Conservation (phyloP, 2,113 vertebrate species). For the Macrotis lagotis region DNA sequence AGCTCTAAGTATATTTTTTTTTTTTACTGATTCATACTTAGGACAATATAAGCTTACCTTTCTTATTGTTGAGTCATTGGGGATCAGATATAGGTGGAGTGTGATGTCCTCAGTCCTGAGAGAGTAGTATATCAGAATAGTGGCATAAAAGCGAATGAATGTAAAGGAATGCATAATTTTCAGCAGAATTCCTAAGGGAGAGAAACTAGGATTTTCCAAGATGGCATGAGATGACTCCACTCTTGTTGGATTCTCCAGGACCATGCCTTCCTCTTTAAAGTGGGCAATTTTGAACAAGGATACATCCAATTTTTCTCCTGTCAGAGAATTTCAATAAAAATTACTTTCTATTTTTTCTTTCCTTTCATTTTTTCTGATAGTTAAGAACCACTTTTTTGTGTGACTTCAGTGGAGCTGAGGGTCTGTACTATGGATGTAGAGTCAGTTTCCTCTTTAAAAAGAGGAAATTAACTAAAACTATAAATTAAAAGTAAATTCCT, state of each 20-base stretch:
- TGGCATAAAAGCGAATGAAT: constrained; percentile 35
- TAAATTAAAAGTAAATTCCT: too few species aligned
- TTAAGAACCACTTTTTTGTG: too few species aligned
- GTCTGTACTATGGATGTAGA: too few species aligned
- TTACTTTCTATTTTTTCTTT: too few species aligned
- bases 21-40: too few species aligned
- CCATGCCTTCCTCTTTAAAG: constrained; percentile 54
- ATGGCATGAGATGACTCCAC: background rate
- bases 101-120: background rate
- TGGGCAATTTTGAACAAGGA: constrained; percentile 56
- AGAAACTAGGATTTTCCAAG: constrained; percentile 68
- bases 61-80: constrained; percentile 61
- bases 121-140: constrained; percentile 44
- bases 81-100: constrained; percentile 70
- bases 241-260: constrained; percentile 53
- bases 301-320: background rate
- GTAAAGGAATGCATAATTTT: background rate
- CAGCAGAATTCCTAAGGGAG: constrained; percentile 49
- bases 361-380: too few species aligned
- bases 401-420: too few species aligned
- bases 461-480: too few species aligned
- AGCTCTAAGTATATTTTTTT: too few species aligned
- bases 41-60: constrained; percentile 51
- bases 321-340: background rate
- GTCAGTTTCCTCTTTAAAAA: too few species aligned